phyloP scores from a whole-genome alignment of 2,888 invertebrate genomes.

The Aspidiotus rigidus region DNA sequence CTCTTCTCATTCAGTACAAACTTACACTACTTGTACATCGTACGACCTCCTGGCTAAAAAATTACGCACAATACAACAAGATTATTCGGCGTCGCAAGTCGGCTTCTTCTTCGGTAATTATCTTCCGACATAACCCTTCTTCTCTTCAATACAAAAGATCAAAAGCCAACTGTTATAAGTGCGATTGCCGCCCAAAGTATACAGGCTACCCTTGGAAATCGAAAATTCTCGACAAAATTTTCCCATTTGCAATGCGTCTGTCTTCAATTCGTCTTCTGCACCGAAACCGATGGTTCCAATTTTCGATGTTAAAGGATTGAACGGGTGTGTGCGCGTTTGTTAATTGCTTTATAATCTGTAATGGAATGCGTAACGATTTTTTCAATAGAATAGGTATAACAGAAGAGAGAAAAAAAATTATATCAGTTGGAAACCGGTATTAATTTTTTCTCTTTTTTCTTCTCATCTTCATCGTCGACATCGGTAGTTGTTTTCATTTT shows the following conservation, averaged over 20 bases:
- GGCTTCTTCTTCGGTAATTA: no score
- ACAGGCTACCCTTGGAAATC: not conserved
- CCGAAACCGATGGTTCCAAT: not conserved
- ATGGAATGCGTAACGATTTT: conserved; percentile 32
- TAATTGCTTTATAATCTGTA: conserved; percentile 34
- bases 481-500: conserved; percentile 17
- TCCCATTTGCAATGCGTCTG: not conserved
- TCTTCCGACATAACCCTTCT: no score
- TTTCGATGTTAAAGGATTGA: not conserved
- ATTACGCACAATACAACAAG: no score
- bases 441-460: conserved; percentile 7
- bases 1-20: no score
- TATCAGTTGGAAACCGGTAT: conserved; percentile 31
- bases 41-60: no score
- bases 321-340: conserved; percentile 5
- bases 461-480: not conserved
- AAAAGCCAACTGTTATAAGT: no score
- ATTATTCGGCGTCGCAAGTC: no score
- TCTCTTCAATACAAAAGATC: no score
- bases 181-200: no score
- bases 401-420: conserved; percentile 10
- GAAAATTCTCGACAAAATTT: conserved; percentile 2
- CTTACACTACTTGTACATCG: no score
- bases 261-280: not conserved
- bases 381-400: conserved; percentile 12